Conservation (phyloP, 2,113 vertebrate genomes). For the Scytalopus superciliaris region DNA sequence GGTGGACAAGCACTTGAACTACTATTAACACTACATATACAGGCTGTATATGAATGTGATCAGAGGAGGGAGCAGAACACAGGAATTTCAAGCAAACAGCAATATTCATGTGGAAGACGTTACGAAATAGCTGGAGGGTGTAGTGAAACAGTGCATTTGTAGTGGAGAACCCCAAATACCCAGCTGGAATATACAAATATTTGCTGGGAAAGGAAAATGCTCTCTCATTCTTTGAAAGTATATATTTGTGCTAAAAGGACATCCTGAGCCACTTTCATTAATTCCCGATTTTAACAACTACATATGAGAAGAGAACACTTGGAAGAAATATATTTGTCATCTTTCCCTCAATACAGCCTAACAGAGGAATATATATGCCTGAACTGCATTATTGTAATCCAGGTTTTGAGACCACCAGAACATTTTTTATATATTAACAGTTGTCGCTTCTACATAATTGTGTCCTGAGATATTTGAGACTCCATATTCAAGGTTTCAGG, state of each 20-base stretch:
- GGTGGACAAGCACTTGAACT: neutral
- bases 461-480: neutral
- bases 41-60: neutral
- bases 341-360: neutral
- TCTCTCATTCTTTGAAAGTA: neutral
- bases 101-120: neutral
- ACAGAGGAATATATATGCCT: neutral
- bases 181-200: neutral
- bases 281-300: neutral
- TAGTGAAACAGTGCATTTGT: neutral
- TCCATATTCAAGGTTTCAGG: neutral
- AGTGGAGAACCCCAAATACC: neutral
- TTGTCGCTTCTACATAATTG: neutral
- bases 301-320: neutral
- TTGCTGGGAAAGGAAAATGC: neutral
- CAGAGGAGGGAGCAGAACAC: neutral
- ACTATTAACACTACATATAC: neutral
- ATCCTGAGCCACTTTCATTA: neutral
- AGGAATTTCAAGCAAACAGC: neutral
- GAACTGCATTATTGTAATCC: neutral
- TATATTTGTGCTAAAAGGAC: neutral
- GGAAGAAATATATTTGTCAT: neutral
- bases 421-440: neutral
- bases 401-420: neutral
- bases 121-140: neutral